These are phyloP conservation scores for Megaceryle maxima DNA, from an alignment of 2,113 vertebrate genomes.

Conservation along the genomic window DNA sequence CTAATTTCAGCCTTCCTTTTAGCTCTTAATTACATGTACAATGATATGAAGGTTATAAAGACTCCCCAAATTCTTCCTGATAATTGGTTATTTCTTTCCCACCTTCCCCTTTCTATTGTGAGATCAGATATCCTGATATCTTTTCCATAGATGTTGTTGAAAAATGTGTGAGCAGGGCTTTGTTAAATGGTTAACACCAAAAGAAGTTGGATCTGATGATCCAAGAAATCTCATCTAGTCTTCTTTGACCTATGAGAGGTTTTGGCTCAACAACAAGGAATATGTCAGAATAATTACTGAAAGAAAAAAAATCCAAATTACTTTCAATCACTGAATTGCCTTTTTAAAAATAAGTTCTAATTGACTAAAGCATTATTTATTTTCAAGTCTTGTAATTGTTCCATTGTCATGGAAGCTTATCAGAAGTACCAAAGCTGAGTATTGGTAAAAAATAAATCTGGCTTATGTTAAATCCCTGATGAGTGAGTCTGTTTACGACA, in stretches of 20 bases:
- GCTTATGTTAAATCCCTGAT: neutral
- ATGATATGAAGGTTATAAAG: neutral
- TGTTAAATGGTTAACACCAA: neutral
- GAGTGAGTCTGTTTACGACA: neutral
- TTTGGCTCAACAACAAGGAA: neutral
- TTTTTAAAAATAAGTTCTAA: neutral
- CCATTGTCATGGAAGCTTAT: constrained; percentile 13
- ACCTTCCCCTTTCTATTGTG: neutral
- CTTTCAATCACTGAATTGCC: neutral
- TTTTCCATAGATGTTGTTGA: neutral
- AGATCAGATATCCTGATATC: neutral
- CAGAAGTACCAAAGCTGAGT: neutral
- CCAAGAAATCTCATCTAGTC: neutral
- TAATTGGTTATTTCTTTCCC: neutral
- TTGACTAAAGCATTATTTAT: constrained; percentile 22
- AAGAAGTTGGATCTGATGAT: neutral
- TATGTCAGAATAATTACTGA: neutral
- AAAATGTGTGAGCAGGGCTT: neutral
- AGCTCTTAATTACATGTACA: neutral
- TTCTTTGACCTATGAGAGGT: neutral
- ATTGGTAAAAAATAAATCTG: neutral
- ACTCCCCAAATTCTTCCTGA: neutral
- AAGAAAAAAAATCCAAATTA: neutral
- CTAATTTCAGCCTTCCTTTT: neutral
- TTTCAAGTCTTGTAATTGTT: constrained; percentile 22